A percentile compares a stretch with the other conserved stretches of the same genome.
Conservation (phyloP, 2,797 vertebrate species). For the Syndactyla subalaris region DNA sequence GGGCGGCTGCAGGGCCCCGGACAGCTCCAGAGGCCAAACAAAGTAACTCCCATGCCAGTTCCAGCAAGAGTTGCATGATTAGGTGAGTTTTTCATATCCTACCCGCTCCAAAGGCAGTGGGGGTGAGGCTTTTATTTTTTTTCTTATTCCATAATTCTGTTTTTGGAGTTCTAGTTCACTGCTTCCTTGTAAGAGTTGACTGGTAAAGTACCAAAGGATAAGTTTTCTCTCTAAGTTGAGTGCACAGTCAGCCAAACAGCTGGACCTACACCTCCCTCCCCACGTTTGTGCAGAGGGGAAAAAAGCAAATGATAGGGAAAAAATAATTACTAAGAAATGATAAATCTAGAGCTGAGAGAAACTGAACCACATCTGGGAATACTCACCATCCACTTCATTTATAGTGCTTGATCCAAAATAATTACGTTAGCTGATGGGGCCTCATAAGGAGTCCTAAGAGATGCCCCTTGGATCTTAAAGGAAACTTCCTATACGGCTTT, state of each 20-base stretch:
- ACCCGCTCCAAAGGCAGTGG: fast-evolving
- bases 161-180: not conserved
- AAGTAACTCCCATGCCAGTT: fast-evolving
- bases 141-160: fast-evolving
- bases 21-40: not conserved
- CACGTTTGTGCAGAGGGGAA: not conserved
- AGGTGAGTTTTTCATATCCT: not conserved
- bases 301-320: not conserved
- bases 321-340: not conserved
- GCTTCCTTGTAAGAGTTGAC: not conserved
- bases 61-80: not conserved
- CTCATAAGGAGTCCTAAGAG: not conserved
- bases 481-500: fast-evolving
- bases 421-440: not conserved
- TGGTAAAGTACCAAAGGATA: not conserved
- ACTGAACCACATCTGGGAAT: not conserved
- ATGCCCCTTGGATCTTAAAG: not conserved
- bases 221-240: not conserved
- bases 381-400: not conserved
- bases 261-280: not conserved
- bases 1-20: not conserved
- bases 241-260: not conserved
- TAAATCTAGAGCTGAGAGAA: not conserved
- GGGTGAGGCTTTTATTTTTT: no score
- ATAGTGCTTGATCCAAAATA: not conserved